These are phyloP conservation scores for Rhorus exstirpatorius DNA, from an alignment of 2,888 invertebrate genomes.

Conservation along the genomic window DNA sequence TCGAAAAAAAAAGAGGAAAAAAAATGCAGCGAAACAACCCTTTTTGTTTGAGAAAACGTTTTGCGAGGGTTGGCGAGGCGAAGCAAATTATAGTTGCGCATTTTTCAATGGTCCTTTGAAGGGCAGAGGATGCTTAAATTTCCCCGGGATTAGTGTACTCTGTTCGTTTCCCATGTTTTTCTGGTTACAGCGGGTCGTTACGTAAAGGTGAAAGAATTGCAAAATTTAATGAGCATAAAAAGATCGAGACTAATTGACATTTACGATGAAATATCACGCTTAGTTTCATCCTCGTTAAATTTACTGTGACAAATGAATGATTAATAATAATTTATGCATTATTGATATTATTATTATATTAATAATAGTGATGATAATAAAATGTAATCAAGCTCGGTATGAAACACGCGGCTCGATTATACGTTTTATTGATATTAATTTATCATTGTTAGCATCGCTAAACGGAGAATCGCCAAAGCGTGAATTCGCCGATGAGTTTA, in stretches of 20 bases:
- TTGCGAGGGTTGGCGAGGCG: constrained; percentile 13
- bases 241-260: not conserved
- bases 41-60: constrained; percentile 2
- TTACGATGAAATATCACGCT: not conserved
- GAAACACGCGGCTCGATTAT: too few relatives aligned
- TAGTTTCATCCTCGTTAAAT: not conserved
- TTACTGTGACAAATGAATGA: not conserved
- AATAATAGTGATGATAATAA: not conserved
- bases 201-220: constrained; percentile 16
- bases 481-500: constrained; percentile 21
- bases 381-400: too few relatives aligned
- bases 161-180: not conserved
- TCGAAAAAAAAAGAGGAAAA: not conserved
- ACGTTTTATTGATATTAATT: too few relatives aligned
- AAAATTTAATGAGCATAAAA: constrained; percentile 39
- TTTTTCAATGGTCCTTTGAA: constrained; percentile 36
- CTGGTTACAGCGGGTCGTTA: not conserved
- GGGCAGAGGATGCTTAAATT: constrained; percentile 13
- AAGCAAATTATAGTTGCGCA: constrained; percentile 50
- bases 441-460: too few relatives aligned
- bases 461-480: not conserved
- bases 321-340: too few relatives aligned
- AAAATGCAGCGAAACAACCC: not conserved
- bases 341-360: too few relatives aligned
- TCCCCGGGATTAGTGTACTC: constrained; percentile 20